Conservation (phyloP, 2,888 invertebrate species). For the Hirudinaria manillensis region DNA sequence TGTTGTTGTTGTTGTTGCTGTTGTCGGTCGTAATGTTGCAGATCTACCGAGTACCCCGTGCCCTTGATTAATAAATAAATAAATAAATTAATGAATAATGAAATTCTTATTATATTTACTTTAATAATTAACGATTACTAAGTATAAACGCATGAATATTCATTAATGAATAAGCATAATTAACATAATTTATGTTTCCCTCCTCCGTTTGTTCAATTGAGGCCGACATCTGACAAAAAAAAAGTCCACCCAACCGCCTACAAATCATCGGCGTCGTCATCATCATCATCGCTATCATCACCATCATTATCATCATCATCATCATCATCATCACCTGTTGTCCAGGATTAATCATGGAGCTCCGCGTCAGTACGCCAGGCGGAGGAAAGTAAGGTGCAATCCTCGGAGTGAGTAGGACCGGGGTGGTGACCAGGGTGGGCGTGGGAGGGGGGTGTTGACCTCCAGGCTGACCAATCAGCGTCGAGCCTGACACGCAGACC, state of each 20-base stretch:
- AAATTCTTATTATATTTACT: no score
- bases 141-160: no score
- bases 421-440: conserved; percentile 20
- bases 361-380: conserved; percentile 7
- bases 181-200: no score
- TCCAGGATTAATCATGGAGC: not conserved
- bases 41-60: no score
- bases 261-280: conserved; percentile 6
- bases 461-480: not conserved
- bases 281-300: conserved; percentile 19
- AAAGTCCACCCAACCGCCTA: not conserved
- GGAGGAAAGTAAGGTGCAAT: conserved; percentile 16
- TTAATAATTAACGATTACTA: no score
- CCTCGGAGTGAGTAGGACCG: conserved; percentile 10
- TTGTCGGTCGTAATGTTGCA: no score
- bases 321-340: conserved; percentile 24
- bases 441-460: conserved; percentile 4
- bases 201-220: no score
- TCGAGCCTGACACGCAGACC: not conserved
- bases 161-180: no score
- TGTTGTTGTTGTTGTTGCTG: not conserved
- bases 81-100: no score
- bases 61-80: no score
- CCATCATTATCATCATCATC: conserved; percentile 29
- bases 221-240: no score